A percentile compares a stretch with the other conserved stretches of the same genome.
Conservation (phyloP, 2,888 invertebrate genomes). For the Coremacera marginata region DNA sequence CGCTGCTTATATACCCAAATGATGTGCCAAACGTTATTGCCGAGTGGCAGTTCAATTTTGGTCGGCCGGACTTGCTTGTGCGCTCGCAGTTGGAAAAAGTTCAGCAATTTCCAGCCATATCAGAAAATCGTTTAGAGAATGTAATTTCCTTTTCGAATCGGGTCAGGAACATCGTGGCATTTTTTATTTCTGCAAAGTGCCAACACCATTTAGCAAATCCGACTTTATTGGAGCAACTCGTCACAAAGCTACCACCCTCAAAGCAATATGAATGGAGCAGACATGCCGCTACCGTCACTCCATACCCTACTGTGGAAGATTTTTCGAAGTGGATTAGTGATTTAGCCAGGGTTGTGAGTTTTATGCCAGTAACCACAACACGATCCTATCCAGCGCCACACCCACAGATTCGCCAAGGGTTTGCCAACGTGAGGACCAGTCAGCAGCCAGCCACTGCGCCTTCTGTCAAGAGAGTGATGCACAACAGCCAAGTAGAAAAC, state of each 20-base stretch:
- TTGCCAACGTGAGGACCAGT: background rate
- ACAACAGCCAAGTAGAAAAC: no score
- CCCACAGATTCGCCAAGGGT: background rate
- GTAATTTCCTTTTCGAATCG: no score
- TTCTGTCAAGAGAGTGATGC: no score
- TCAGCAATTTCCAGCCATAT: no score
- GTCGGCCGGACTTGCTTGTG: no score
- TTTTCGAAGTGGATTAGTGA: no score
- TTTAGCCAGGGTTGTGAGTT: background rate
- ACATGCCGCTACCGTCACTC: background rate
- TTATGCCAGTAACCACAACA: background rate
- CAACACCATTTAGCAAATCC: slow-evolving; percentile 38
- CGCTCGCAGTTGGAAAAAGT: no score
- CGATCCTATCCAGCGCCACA: background rate
- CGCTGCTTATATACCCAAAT: slow-evolving; percentile 21
- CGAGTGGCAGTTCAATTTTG: no score
- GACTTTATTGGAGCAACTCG: background rate
- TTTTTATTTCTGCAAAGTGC: slow-evolving; percentile 39
- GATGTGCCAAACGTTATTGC: no score
- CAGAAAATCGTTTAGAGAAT: no score
- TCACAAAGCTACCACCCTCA: background rate
- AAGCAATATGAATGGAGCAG: background rate
- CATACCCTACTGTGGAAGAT: background rate
- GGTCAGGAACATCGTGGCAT: slow-evolving; percentile 20
- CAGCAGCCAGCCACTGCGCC: no score